Evolutionary conservation across 1,140 invertebrate species (phyloP).

Genomic region (Drosophila erecta): DNA sequence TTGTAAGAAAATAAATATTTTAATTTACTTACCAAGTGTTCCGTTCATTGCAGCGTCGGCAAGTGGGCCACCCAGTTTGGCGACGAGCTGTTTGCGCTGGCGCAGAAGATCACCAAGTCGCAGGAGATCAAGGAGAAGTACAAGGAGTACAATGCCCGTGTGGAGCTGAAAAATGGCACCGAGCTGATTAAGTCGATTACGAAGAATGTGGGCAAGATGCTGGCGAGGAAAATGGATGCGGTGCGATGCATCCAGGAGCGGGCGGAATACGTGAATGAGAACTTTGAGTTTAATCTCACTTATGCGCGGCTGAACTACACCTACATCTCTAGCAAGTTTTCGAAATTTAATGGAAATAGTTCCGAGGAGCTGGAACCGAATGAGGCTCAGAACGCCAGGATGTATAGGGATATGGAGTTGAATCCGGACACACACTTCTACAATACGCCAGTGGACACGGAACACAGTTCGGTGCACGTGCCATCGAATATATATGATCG

Average conservation of each 20-base stretch:
- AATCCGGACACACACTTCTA: slow-evolving; percentile 93
- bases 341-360: slow-evolving; percentile 78
- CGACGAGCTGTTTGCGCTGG: slow-evolving; percentile 87
- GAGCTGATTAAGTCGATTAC: slow-evolving; percentile 90
- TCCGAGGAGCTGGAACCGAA: slow-evolving; percentile 44
- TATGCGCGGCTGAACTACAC: slow-evolving; percentile 84
- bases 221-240: slow-evolving; percentile 93
- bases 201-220: slow-evolving; percentile 90
- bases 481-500: slow-evolving; percentile 96
- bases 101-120: slow-evolving; percentile 87
- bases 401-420: slow-evolving; percentile 86
- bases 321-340: slow-evolving; percentile 91
- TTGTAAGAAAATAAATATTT: no score
- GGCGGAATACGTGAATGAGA: slow-evolving; percentile 88
- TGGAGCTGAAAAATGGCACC: slow-evolving; percentile 90
- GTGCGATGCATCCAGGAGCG: slow-evolving; percentile 90
- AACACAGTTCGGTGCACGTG: slow-evolving; percentile 94
- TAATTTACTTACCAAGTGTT: no score
- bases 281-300: slow-evolving; percentile 86
- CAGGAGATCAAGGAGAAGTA: slow-evolving; percentile 89
- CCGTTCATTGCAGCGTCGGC: slow-evolving; percentile 84
- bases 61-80: slow-evolving; percentile 87
- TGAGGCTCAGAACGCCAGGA: slow-evolving; percentile 27
- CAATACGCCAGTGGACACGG: slow-evolving; percentile 93
- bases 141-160: slow-evolving; percentile 89